Conservation (phyloP, 2,888 invertebrate species). For the Orthosia cruda region DNA sequence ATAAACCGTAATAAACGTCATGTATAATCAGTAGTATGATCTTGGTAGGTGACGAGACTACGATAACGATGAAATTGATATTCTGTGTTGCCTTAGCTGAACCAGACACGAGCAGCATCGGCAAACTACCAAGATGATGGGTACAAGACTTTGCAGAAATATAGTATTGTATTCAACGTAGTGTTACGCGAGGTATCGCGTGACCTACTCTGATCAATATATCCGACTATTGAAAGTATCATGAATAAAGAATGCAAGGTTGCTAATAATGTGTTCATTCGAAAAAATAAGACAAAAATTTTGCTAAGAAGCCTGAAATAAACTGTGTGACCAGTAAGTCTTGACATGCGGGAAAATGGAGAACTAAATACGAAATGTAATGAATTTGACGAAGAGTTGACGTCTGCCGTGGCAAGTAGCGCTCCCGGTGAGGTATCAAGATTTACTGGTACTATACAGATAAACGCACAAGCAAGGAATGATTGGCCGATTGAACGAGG, state of each 20-base stretch:
- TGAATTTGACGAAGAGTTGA: slow-evolving; percentile 5
- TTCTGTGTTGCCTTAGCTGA: neutral
- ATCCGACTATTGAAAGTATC: slow-evolving; percentile 19
- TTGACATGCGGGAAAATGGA: slow-evolving; percentile 9
- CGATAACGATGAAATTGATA: neutral
- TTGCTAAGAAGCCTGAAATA: slow-evolving; percentile 12
- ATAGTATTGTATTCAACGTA: neutral
- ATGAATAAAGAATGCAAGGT: slow-evolving; percentile 43
- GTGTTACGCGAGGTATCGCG: slow-evolving; percentile 3
- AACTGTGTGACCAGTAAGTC: slow-evolving; percentile 10
- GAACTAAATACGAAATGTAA: neutral
- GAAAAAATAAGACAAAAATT: slow-evolving; percentile 48
- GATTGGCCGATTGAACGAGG: slow-evolving; percentile 79
- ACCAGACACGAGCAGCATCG: neutral
- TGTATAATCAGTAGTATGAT: neutral
- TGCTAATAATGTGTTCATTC: slow-evolving; percentile 56
- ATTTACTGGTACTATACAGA: slow-evolving; percentile 23
- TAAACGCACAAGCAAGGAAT: slow-evolving; percentile 78
- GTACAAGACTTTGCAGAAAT: neutral
- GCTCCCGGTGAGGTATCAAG: slow-evolving; percentile 4
- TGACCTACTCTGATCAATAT: slow-evolving; percentile 11
- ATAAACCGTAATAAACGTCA: neutral
- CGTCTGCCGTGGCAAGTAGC: neutral
- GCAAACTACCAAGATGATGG: slow-evolving; percentile 8
- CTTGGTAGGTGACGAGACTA: slow-evolving; percentile 1